Base-by-base conservation (phyloP, 2,113 vertebrate species). In the Marmota monax region DNA sequence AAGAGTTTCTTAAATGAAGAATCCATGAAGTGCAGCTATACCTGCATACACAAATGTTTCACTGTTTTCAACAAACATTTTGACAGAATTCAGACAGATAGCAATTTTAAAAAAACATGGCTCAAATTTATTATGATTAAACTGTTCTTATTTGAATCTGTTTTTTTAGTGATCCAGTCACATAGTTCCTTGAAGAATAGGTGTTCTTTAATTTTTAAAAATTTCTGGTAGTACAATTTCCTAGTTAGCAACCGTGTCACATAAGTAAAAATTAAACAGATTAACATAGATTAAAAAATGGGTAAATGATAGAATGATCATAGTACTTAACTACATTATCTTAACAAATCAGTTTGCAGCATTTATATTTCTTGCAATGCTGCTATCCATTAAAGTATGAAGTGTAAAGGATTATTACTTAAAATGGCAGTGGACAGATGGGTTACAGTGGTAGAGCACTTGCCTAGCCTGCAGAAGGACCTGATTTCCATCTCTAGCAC, bases 241-340 rank as follows among this genome's bases (percentile, higher is more conserved):
- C 58, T 22, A 73, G 45, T 76, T 84, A 72, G 73, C 45, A 92
- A 92, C 0, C 18, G 89, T 39, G 12, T 90, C 61, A 79, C 23
- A 65, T 18, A 82, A 96, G 61, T 92, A 85, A 88, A 92, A 96
- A 69, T 14, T 88, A 29, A 95, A 89, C 27, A 94, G 93, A 77
- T 88, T 23, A 86, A 84, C 48, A 85, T 1, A n/a, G 70, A 78
- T 84, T 88, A 88, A 65, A 84, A n/a, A 97, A 95, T 63, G 34
- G 39, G 5, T 27, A 82, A 92, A 91, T 72, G 48, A 45, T 69
- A 90, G 58, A 90, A 84, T n/a, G 53, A 32, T 92, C 42, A 45
- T 56, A 93, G 39, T 93, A 76, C 92, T 95, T 91, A 95, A 45
- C 29, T 76, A 88, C 5, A 63, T 84, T 73, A 80, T 51, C 61